A percentile compares a stretch with the other conserved stretches of the same genome.
Evolutionary conservation across 2,113 vertebrate genomes (phyloP).

Genomic region (Gymnobelideus leadbeateri): DNA sequence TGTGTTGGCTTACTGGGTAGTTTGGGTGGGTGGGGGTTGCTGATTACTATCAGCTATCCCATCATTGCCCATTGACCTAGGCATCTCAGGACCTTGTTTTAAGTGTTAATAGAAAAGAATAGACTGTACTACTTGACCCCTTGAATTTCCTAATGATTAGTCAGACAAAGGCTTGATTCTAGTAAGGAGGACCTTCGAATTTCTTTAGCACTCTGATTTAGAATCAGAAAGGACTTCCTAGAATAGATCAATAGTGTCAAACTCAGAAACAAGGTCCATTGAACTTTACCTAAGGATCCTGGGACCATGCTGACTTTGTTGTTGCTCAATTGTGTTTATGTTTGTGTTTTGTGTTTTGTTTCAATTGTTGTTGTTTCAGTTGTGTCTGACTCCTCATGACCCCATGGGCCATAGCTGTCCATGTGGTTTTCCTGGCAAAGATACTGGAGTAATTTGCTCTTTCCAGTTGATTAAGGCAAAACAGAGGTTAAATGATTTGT

Average conservation of each 20-base stretch:
- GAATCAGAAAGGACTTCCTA: not conserved
- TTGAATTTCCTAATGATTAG: not conserved
- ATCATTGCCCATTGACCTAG: not conserved
- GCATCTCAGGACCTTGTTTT: no score
- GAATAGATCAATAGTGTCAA: not conserved
- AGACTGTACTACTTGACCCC: not conserved
- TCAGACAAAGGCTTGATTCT: conserved; percentile 24
- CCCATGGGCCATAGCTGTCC: no score
- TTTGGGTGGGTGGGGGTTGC: not conserved
- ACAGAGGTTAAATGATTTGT: no score
- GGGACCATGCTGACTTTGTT: not conserved
- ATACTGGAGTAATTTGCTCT: not conserved
- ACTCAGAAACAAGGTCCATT: not conserved
- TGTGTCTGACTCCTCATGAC: no score
- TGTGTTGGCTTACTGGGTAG: conserved; percentile 57
- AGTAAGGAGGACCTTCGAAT: conserved; percentile 41
- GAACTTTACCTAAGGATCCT: not conserved
- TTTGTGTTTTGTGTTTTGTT: no score
- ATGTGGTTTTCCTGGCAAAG: not conserved
- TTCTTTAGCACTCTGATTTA: conserved; percentile 28
- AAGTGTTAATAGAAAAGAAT: conserved; percentile 33
- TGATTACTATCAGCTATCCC: not conserved
- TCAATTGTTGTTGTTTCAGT: no score
- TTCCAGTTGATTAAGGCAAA: not conserved
- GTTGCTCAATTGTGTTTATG: no score